Percentiles rank a stretch among this genome's conserved stretches.
Conservation (phyloP, 2,888 invertebrate species). For the Drosophila testacea region DNA sequence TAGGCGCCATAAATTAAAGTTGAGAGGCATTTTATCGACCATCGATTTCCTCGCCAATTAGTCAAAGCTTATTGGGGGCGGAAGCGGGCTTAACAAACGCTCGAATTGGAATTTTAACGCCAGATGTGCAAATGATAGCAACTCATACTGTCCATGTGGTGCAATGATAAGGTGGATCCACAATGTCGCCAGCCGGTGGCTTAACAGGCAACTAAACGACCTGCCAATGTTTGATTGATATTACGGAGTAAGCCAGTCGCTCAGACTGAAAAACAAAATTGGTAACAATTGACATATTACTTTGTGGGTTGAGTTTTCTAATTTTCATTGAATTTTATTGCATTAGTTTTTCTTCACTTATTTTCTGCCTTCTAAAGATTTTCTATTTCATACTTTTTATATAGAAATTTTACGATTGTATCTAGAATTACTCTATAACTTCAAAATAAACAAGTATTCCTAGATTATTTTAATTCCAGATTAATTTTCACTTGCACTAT, state of each 20-base stretch:
- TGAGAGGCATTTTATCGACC: conserved; percentile 35
- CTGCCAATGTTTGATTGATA: conserved; percentile 72
- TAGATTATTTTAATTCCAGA: no score
- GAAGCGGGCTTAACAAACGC: conserved; percentile 52
- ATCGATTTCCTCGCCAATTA: conserved; percentile 71
- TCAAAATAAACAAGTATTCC: no score
- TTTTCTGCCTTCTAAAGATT: no score
- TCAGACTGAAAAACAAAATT: neutral
- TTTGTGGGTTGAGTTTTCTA: neutral
- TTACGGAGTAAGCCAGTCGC: neutral
- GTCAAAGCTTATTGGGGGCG: conserved; percentile 69
- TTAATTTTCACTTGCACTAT: no score
- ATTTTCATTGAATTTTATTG: neutral
- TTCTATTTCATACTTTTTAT: no score
- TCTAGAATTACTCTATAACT: no score
- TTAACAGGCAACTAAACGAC: conserved; percentile 55
- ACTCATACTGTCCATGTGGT: conserved; percentile 15
- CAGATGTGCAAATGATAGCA: conserved; percentile 68
- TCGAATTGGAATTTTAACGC: conserved; percentile 48
- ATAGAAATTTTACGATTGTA: no score
- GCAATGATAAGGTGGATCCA: conserved; percentile 59
- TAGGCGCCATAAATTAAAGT: conserved; percentile 50
- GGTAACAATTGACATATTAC: neutral
- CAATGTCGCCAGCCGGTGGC: conserved; percentile 58
- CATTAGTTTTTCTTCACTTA: no score